Percentiles rank a stretch among this genome's conserved stretches.
These are phyloP conservation scores for Clinocottus analis DNA, from an alignment of 2,113 vertebrate genomes.

Conservation along the genomic window DNA sequence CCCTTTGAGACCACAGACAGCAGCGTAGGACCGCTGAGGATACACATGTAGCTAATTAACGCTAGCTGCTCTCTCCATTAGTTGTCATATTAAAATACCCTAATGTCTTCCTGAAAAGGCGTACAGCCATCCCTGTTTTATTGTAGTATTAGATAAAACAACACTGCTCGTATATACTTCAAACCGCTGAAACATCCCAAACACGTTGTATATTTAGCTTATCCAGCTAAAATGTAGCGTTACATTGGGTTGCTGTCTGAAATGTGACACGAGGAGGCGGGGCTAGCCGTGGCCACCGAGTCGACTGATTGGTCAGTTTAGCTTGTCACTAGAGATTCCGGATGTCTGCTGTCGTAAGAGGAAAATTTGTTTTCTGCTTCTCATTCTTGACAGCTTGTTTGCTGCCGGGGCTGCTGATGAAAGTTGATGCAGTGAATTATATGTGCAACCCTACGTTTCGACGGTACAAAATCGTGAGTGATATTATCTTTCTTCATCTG, in stretches of 20 bases:
- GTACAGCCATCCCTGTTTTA: too few species aligned
- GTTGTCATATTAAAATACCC: neutral
- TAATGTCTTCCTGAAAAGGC: neutral
- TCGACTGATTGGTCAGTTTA: conserved; percentile 55
- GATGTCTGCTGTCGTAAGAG: conserved; percentile 67
- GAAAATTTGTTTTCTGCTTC: conserved; percentile 72
- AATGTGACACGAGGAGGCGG: conserved; percentile 14
- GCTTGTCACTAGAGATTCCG: conserved; percentile 65
- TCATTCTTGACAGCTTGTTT: conserved; percentile 63
- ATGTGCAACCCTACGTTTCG: conserved; percentile 19
- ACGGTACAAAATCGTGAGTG: conserved; percentile 63
- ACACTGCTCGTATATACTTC: neutral
- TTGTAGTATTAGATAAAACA: neutral
- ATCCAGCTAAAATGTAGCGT: neutral
- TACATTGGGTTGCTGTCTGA: neutral
- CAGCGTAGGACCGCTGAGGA: neutral
- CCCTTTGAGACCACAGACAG: neutral
- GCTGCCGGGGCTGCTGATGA: conserved; percentile 27
- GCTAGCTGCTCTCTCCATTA: neutral
- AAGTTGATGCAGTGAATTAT: conserved; percentile 41
- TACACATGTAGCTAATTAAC: neutral
- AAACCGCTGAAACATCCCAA: neutral
- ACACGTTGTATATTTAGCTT: neutral
- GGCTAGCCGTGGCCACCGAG: neutral
- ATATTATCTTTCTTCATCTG: neutral